Evolutionary conservation across 1,140 invertebrate species (phyloP), one percentile per base, ranked within the genome.

Genomic region (Hestina assimilis): DNA sequence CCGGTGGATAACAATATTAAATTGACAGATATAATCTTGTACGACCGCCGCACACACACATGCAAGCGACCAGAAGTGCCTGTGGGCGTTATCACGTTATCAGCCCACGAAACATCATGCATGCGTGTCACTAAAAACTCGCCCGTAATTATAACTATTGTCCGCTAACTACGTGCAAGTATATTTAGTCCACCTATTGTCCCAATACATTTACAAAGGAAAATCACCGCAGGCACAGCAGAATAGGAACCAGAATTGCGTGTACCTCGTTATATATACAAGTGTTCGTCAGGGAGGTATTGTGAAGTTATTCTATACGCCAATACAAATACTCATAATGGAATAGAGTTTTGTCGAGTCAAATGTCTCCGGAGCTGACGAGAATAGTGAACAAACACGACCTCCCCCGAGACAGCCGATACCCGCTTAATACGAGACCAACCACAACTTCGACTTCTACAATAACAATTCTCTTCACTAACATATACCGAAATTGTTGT

Each of bases 321-420:
- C 47, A 66, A 40, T 63, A 67, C 65, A 64, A 65, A 65, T 58
- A 62, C 55, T 61, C 59, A 57, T 67, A 67, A 65, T 69, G 66
- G 58, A 66, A 65, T 69, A 69, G 62, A 63, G 67, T 69, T 59
- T 58, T 61, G 61, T 65, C 56, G 63, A 69, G 62, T 69, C 63
- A 60, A 62, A 64, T 63, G 58, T 69, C 62, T 69, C 58, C 57
- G 55, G 47, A 61, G 58, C 63, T 52, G 52, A 56, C 51, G 62
- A 48, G 54, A 58, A 59, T 53, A 55, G 55, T 47, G 69, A 68
- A 59, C 59, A 71, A 71, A 71, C 61, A 67, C 59, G 67, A 66
- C 68, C 61, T 67, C 69, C 62, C 65, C 24, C 33, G 69, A 65
- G 62, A 63, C 62, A 57, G 59, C 46, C 65, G 68, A 57, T 59